Conservation (phyloP, 2,888 invertebrate genomes). For the Hipparchia semele region DNA sequence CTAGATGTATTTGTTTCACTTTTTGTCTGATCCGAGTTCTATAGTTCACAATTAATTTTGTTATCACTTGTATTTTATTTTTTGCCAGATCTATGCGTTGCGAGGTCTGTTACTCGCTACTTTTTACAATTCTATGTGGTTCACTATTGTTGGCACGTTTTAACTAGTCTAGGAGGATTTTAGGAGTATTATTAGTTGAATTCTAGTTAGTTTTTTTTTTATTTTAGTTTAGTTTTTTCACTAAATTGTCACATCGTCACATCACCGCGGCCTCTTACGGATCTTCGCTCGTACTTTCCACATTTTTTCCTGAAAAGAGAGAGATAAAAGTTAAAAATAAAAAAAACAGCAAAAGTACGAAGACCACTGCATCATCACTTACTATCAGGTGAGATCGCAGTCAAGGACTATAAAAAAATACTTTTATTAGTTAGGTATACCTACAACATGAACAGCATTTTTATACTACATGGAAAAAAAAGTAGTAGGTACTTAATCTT, state of each 20-base stretch:
- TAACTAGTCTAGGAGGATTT: constrained; percentile 60
- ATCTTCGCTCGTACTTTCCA: constrained; percentile 61
- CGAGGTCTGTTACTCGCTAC: not conserved
- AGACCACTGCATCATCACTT: too few relatives aligned
- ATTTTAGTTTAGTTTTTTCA: constrained; percentile 43
- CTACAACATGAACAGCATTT: too few relatives aligned
- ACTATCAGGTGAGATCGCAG: too few relatives aligned
- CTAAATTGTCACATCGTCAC: constrained; percentile 56
- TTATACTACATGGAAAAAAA: too few relatives aligned
- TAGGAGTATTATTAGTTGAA: constrained; percentile 53
- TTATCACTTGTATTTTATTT: not conserved
- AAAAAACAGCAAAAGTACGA: too few relatives aligned
- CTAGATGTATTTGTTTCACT: constrained; percentile 44
- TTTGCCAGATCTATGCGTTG: not conserved
- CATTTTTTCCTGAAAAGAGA: constrained; percentile 67
- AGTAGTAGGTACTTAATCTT: too few relatives aligned
- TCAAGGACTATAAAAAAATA: too few relatives aligned
- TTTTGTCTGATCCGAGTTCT: not conserved
- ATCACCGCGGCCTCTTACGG: constrained; percentile 66
- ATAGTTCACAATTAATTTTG: not conserved
- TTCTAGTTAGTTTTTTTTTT: constrained; percentile 29
- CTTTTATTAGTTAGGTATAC: too few relatives aligned
- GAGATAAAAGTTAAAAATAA: constrained; percentile 11
- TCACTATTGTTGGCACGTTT: constrained; percentile 42
- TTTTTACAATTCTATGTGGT: constrained; percentile 32